phyloP scores from a whole-genome alignment of 2,113 vertebrate genomes.

The Callipepla squamata region DNA sequence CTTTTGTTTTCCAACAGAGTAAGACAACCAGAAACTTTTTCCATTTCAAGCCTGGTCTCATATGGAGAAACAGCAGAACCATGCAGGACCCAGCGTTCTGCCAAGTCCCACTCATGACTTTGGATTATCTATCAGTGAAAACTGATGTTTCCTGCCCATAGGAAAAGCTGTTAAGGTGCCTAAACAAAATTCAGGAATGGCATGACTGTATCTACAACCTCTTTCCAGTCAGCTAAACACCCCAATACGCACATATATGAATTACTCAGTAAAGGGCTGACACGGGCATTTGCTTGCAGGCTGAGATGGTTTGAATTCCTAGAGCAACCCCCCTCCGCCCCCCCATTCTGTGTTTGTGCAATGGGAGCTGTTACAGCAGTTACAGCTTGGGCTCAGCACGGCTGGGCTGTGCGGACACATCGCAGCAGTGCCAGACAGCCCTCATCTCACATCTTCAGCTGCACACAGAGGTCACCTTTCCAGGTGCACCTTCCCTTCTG shows the following conservation, averaged over 20 bases:
- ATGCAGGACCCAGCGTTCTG: neutral
- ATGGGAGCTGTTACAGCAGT: neutral
- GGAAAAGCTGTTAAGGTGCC: neutral
- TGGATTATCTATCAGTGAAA: neutral
- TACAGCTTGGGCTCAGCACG: neutral
- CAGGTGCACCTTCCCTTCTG: neutral
- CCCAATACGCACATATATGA: neutral
- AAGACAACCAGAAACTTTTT: neutral
- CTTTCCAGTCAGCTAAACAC: neutral
- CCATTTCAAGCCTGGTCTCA: neutral
- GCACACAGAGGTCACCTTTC: neutral
- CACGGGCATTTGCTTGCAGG: neutral
- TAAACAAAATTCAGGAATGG: neutral
- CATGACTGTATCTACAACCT: fast-evolving
- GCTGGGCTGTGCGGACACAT: neutral
- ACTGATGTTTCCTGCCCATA: neutral
- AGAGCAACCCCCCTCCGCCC: neutral
- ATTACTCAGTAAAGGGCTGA: neutral
- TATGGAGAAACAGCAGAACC: neutral
- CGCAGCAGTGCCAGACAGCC: neutral
- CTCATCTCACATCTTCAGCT: neutral
- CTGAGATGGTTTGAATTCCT: neutral
- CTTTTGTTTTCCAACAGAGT: neutral
- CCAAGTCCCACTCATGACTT: neutral
- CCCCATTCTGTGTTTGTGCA: neutral